Base-by-base conservation (phyloP, 2,113 vertebrate genomes). In the Stictonetta naevosa region DNA sequence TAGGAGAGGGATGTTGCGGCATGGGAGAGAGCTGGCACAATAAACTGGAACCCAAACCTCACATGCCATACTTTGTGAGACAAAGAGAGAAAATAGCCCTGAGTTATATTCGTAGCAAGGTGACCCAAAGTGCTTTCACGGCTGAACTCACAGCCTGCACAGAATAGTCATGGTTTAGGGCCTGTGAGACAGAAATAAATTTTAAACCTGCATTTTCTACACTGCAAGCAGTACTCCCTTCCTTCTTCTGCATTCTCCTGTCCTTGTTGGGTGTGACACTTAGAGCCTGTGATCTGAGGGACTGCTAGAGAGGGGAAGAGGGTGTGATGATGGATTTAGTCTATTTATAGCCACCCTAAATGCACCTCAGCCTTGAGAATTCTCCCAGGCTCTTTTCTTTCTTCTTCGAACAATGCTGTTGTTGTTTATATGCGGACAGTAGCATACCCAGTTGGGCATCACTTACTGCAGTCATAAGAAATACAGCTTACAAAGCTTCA, bases 121-220 rank as follows among this genome's bases (percentile, higher is more conserved):
- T 95, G 92, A 96, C 92, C 67, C 53, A 66, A 53, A 38, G 77
- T 42, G 22, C 83, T 92, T 93, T 94, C 93, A 93, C 0, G 3
- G 93, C 44, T 96, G 86, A 94, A 94, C 83, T 97, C 90, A 84
- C 88, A 90, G 88, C 80, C 83, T 88, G 69, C 40, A 84, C 80
- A 82, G 62, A 94, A 84, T 62, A 91, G 69, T 82, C 28, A 95
- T 62, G 78, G 69, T 85, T 96, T 92, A 92, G 83, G 74, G 50
- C 50, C 53, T 62, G 2, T 79, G 66, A 92, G 74, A 36, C 84
- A 90, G 82, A 90, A 93, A 97, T 87, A 95, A 92, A 95, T 91
- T 82, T 84, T 90, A 96, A 85, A 46, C 28, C 44, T 82, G 36
- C 56, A 53, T 66, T 84, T 94, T 93, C 86, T 36, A 79, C 50